Conservation (phyloP, 2,113 vertebrate species). For the Triplophysa siluroides region DNA sequence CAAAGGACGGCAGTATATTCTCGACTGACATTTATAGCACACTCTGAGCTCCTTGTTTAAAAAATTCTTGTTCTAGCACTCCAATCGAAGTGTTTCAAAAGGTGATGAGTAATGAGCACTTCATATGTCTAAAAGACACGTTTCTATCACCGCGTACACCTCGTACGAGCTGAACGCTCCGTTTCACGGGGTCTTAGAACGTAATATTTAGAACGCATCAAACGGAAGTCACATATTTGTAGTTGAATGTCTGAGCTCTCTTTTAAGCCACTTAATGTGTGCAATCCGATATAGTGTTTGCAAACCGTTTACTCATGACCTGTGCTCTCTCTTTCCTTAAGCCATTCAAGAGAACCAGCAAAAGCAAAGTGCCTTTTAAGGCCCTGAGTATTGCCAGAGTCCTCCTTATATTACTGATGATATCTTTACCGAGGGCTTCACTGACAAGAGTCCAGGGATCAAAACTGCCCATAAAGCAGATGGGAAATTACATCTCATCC, state of each 20-base stretch:
- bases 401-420: constrained; percentile 79
- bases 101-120: constrained; percentile 10
- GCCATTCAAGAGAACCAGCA: constrained; percentile 69
- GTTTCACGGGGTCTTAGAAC: constrained; percentile 22
- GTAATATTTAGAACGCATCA: constrained; percentile 21
- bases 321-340: constrained; percentile 70
- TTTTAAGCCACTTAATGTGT: constrained; percentile 73
- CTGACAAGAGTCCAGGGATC: constrained; percentile 77
- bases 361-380: constrained; percentile 73
- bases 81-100: neutral
- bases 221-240: constrained; percentile 48
- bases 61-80: neutral
- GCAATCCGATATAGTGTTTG: constrained; percentile 75
- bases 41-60: neutral
- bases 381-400: constrained; percentile 72
- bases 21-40: neutral
- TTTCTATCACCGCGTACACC: constrained; percentile 8
- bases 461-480: constrained; percentile 79
- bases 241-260: constrained; percentile 60
- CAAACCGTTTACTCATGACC: constrained; percentile 76
- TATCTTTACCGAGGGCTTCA: constrained; percentile 76
- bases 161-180: neutral
- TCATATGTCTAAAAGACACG: constrained; percentile 34
- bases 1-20: constrained; percentile 24
- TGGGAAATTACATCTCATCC: constrained; percentile 79